These are phyloP conservation scores for Ophion costatus DNA, from an alignment of 2,888 invertebrate genomes.

Conservation along the genomic window DNA sequence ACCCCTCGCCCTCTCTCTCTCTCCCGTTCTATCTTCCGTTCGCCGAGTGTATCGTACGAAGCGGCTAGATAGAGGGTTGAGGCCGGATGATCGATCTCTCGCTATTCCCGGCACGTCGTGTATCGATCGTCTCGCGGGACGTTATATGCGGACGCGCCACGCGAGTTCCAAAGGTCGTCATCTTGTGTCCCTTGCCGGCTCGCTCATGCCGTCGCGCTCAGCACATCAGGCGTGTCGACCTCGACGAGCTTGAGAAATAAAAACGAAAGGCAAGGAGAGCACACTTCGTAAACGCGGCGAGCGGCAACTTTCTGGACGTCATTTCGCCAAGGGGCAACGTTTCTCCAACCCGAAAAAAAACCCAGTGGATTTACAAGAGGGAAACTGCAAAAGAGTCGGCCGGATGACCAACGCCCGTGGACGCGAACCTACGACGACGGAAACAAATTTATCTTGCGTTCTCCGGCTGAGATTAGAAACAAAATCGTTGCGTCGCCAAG, in stretches of 20 bases:
- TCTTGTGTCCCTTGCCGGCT: conserved; percentile 16
- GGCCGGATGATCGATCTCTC: conserved; percentile 67
- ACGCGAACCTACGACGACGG: background rate
- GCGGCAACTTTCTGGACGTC: conserved; percentile 9
- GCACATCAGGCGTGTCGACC: conserved; percentile 43
- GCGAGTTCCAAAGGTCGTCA: conserved; percentile 45
- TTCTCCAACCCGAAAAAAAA: background rate
- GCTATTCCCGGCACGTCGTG: conserved; percentile 68
- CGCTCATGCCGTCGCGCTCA: conserved; percentile 2
- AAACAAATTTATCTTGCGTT: background rate
- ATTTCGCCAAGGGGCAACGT: background rate
- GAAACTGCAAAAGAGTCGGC: background rate
- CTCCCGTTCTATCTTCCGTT: conserved; percentile 30
- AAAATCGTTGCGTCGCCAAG: background rate
- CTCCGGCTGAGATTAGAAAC: background rate
- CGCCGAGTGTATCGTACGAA: conserved; percentile 3
- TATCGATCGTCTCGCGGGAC: conserved; percentile 48
- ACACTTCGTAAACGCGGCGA: conserved; percentile 3
- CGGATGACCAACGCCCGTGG: background rate
- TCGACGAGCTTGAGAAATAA: conserved; percentile 17
- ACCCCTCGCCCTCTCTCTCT: background rate
- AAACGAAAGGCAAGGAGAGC: conserved; percentile 3
- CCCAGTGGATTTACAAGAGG: background rate
- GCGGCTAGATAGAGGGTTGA: conserved; percentile 34
- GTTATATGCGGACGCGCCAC: conserved; percentile 14